phyloP scores from a whole-genome alignment of 2,888 invertebrate genomes.

The Romanomermis culicivorax region DNA sequence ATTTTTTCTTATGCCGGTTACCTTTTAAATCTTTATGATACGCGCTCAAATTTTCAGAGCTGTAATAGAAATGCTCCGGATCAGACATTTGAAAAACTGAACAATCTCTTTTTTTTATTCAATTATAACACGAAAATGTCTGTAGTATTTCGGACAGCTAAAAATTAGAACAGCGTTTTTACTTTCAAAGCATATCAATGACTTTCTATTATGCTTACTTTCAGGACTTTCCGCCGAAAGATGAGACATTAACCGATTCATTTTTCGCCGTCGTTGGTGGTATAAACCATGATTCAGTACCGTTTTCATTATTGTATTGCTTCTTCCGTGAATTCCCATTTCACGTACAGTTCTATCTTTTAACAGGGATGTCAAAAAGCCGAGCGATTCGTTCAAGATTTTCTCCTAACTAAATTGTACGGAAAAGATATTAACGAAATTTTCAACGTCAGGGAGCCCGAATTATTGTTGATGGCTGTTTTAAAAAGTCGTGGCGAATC shows the following conservation, averaged over 20 bases:
- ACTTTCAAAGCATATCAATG: no score
- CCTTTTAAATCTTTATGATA: no score
- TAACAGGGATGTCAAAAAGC: conserved; percentile 42
- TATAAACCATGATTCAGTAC: conserved; percentile 33
- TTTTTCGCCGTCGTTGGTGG: conserved; percentile 63
- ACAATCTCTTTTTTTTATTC: no score
- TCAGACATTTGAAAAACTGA: no score
- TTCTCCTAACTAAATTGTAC: conserved; percentile 54
- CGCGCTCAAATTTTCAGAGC: no score
- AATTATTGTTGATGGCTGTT: conserved; percentile 45
- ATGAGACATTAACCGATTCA: conserved; percentile 45
- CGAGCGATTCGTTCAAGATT: conserved; percentile 57
- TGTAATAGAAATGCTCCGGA: no score
- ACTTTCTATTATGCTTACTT: conserved; percentile 7
- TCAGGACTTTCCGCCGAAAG: conserved; percentile 49
- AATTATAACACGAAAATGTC: no score
- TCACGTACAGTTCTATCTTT: no score
- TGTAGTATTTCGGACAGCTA: no score
- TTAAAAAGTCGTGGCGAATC: conserved; percentile 40
- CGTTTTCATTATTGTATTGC: conserved; percentile 17
- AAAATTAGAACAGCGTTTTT: no score
- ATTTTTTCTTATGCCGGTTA: no score
- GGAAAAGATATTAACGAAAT: conserved; percentile 63
- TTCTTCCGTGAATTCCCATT: no score
- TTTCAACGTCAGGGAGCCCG: conserved; percentile 58